These are phyloP conservation scores for Percopsis omiscomaycus DNA, from an alignment of 2,797 vertebrate species.

Conservation along the genomic window DNA sequence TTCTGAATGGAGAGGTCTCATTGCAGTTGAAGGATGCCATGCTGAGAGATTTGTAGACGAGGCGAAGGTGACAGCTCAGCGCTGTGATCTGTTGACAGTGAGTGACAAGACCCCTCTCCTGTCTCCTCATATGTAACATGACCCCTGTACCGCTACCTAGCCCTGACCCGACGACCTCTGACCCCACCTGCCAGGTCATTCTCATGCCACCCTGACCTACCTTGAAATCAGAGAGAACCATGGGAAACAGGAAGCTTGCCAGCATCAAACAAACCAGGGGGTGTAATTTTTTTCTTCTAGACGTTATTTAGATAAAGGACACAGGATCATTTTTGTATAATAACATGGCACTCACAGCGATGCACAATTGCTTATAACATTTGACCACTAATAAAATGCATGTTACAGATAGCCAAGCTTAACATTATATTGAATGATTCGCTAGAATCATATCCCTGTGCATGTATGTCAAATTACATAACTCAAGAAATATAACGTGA, in stretches of 20 bases:
- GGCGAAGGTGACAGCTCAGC: slow-evolving; percentile 65
- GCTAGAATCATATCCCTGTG: no score
- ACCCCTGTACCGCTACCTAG: slow-evolving; percentile 56
- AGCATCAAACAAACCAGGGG: slow-evolving; percentile 37
- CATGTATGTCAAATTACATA: no score
- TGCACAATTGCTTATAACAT: no score
- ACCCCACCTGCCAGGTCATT: slow-evolving; percentile 73
- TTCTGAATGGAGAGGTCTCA: slow-evolving; percentile 12
- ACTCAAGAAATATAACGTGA: no score
- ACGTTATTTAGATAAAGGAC: not conserved
- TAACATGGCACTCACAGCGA: no score
- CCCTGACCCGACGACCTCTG: slow-evolving; percentile 61
- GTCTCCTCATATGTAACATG: slow-evolving; percentile 66
- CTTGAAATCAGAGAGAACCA: slow-evolving; percentile 73
- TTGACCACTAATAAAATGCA: no score
- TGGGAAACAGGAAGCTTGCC: slow-evolving; percentile 48
- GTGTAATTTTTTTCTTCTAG: not conserved
- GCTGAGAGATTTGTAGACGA: slow-evolving; percentile 61
- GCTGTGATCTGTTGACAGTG: slow-evolving; percentile 70
- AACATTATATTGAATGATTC: no score
- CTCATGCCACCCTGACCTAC: slow-evolving; percentile 80
- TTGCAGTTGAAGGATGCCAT: slow-evolving; percentile 11
- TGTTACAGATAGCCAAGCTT: no score
- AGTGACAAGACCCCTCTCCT: slow-evolving; percentile 72
- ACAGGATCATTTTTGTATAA: not conserved